Conservation (phyloP, 23 tunicate species). For the Styela plicata region DNA sequence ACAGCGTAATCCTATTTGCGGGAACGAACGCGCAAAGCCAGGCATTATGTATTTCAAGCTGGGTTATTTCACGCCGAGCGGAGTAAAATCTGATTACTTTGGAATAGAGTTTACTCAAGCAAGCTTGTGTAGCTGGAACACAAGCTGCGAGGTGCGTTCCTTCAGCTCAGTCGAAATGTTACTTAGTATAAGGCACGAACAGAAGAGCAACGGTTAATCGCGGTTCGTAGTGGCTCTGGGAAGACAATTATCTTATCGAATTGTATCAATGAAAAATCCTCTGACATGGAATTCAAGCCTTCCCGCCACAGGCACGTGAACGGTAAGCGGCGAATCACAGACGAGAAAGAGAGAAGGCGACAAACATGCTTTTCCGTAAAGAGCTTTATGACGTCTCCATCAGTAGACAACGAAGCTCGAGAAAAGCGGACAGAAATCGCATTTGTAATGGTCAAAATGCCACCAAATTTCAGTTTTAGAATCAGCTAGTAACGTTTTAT, state of each 20-base stretch:
- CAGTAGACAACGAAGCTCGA: conserved; percentile 52
- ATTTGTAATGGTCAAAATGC: not conserved
- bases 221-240: too few species aligned
- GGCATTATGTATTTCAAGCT: not conserved
- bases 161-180: too few species aligned
- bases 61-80: not conserved
- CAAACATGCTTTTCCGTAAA: conserved; percentile 53
- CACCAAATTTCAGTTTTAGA: conserved; percentile 8
- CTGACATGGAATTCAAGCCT: conserved; percentile 43
- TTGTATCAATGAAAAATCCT: too few species aligned
- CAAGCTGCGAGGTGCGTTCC: too few species aligned
- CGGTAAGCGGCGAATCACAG: conserved; percentile 60
- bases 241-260: too few species aligned
- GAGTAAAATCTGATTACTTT: too few species aligned
- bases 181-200: too few species aligned
- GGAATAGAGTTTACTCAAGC: too few species aligned
- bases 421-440: conserved; percentile 43
- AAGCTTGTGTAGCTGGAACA: too few species aligned
- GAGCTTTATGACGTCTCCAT: conserved; percentile 79
- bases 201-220: too few species aligned
- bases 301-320: conserved; percentile 93
- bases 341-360: conserved; percentile 12
- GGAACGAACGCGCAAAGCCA: not conserved
- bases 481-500: conserved; percentile 10
- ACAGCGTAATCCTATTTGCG: not conserved